phyloP scores from a whole-genome alignment of 1,140 invertebrate genomes.

The Popillia japonica region DNA sequence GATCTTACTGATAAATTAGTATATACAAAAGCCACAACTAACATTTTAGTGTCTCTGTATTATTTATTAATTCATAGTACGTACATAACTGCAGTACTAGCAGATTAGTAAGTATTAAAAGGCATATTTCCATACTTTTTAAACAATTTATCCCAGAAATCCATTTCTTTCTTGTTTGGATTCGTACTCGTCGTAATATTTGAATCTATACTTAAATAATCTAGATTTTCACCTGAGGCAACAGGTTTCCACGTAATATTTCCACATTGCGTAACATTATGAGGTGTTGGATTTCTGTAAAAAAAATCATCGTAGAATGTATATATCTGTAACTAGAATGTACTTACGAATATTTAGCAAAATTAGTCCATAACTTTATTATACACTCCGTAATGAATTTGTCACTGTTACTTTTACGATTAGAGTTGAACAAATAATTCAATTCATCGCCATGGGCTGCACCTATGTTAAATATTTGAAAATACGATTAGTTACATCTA shows the following conservation, averaged over 20 bases:
- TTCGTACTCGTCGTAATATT: too few relatives aligned
- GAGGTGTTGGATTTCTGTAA: background rate
- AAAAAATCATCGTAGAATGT: background rate
- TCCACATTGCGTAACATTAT: background rate
- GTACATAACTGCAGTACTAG: too few relatives aligned
- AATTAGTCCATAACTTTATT: background rate
- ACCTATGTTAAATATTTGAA: background rate
- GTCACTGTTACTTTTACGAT: background rate
- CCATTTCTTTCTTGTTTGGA: too few relatives aligned
- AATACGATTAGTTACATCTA: background rate
- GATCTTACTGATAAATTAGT: too few relatives aligned
- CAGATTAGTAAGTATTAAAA: too few relatives aligned
- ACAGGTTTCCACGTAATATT: background rate
- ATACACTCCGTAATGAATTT: background rate
- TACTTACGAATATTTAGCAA: background rate
- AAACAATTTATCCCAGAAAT: too few relatives aligned
- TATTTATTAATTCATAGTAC: too few relatives aligned
- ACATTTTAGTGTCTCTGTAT: too few relatives aligned
- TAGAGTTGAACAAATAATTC: background rate
- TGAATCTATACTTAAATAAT: too few relatives aligned
- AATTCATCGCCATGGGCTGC: background rate
- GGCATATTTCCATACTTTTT: too few relatives aligned
- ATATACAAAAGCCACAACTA: too few relatives aligned
- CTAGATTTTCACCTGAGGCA: background rate
- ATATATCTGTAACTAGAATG: background rate